These are phyloP conservation scores for Epinephelus fuscoguttatus DNA, from an alignment of 2,113 vertebrate species.

Conservation along the genomic window DNA sequence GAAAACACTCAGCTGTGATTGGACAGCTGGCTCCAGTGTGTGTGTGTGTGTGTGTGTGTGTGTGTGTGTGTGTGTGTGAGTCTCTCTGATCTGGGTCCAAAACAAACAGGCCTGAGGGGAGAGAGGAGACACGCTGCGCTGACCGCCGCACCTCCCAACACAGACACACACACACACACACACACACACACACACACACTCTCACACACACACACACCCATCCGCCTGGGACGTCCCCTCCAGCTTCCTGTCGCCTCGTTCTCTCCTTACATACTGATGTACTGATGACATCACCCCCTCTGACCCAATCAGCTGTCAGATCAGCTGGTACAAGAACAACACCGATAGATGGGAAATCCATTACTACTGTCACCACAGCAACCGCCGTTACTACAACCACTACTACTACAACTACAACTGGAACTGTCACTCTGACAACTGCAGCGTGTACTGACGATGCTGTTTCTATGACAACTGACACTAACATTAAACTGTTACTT, in stretches of 20 bases:
- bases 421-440: no score
- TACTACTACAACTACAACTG: no score
- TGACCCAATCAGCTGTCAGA: slow-evolving; percentile 52
- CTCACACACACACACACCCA: slow-evolving; percentile 42
- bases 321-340: slow-evolving; percentile 22
- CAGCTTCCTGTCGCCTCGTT: slow-evolving; percentile 55
- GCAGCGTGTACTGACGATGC: no score
- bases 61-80: slow-evolving; percentile 26
- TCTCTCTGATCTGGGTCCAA: slow-evolving; percentile 62
- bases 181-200: neutral
- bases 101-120: slow-evolving; percentile 67
- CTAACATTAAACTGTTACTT: no score
- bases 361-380: neutral
- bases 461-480: no score
- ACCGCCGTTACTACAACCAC: neutral
- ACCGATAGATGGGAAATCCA: neutral
- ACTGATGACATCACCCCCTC: slow-evolving; percentile 51
- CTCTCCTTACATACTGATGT: slow-evolving; percentile 25
- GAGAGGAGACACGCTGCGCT: slow-evolving; percentile 66
- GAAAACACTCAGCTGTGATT: neutral
- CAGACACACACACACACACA: slow-evolving; percentile 33
- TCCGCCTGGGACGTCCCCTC: slow-evolving; percentile 11
- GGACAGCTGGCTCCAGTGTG: neutral
- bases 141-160: slow-evolving; percentile 20
- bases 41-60: slow-evolving; percentile 27